These are phyloP conservation scores for Bolborhynchus lineola DNA, from an alignment of 2,113 vertebrate species.

Conservation along the genomic window DNA sequence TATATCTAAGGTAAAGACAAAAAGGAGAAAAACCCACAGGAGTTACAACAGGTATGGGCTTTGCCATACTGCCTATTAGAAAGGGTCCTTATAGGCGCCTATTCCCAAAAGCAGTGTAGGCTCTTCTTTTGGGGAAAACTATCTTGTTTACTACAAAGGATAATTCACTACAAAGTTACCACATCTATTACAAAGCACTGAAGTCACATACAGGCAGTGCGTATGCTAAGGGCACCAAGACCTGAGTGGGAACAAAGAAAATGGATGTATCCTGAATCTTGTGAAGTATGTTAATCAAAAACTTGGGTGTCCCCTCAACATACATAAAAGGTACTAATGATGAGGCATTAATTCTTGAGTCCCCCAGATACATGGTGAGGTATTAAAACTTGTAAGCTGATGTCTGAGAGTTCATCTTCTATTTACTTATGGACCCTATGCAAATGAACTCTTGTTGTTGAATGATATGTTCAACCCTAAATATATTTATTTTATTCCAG, in stretches of 20 bases:
- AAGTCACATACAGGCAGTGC: background rate
- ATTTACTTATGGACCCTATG: fast-evolving
- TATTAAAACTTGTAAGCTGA: background rate
- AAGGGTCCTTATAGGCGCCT: background rate
- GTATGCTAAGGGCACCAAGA: background rate
- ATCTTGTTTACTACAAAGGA: background rate
- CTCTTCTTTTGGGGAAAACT: background rate
- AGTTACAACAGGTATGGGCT: background rate
- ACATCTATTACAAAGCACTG: background rate
- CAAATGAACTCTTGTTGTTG: background rate
- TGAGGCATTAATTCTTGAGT: background rate
- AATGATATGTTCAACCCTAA: fast-evolving
- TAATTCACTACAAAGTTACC: background rate
- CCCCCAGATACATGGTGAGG: background rate
- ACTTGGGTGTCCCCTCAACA: fast-evolving
- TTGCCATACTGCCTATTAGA: background rate
- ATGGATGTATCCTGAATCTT: background rate
- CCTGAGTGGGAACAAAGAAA: background rate
- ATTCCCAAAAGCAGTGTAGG: background rate
- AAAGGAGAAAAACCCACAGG: background rate
- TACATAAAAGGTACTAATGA: background rate
- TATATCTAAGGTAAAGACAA: background rate
- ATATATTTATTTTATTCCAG: background rate
- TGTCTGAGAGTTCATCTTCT: background rate
- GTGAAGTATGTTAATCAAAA: background rate